Conservation (phyloP, 1,140 invertebrate species). For the roundworm (Caenorhabditis elegans) region DNA sequence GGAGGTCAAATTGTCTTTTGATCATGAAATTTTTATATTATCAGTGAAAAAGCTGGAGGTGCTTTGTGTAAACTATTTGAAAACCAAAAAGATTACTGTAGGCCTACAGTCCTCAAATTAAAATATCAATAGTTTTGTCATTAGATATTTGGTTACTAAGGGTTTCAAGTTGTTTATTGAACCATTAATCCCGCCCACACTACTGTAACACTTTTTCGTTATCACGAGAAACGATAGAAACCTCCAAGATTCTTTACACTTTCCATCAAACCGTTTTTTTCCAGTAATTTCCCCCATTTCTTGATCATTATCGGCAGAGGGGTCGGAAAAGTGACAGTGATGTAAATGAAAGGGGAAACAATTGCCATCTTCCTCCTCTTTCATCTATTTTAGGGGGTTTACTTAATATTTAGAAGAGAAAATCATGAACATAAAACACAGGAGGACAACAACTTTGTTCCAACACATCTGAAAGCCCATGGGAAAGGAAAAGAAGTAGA, state of each 20-base stretch:
- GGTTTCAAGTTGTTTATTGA: no score
- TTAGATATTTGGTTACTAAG: no score
- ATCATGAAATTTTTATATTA: no score
- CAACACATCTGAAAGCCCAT: neutral
- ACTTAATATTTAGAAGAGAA: neutral
- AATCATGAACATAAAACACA: neutral
- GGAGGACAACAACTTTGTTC: neutral
- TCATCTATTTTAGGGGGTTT: neutral
- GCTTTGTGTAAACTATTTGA: no score
- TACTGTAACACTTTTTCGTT: neutral
- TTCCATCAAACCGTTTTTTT: slow-evolving; percentile 13
- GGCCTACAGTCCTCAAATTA: no score
- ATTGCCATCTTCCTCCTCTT: neutral
- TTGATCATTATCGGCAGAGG: neutral
- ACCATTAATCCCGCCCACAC: neutral
- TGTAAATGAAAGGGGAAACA: neutral
- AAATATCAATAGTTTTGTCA: no score
- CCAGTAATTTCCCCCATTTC: neutral
- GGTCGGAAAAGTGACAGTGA: neutral
- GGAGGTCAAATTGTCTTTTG: no score
- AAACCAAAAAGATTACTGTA: no score
- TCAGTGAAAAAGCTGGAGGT: no score
- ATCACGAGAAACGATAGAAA: neutral
- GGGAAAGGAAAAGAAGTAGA: neutral
- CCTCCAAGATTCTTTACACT: neutral